Conservation (phyloP, 1,140 invertebrate species). For the Euglossa dilemma region DNA sequence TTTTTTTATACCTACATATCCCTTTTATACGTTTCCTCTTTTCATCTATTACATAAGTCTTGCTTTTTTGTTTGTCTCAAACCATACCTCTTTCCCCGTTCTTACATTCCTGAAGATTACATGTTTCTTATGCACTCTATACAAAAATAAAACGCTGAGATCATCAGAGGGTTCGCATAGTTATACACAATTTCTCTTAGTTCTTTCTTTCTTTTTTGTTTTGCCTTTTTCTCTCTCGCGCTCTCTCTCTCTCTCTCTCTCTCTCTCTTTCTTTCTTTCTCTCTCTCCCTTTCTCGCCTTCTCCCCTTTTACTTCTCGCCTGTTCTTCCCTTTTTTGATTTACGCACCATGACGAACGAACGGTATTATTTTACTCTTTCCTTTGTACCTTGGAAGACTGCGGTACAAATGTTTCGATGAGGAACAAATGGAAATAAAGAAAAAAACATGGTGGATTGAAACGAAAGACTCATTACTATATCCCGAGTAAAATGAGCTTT, state of each 20-base stretch:
- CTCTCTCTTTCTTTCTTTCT: conserved; percentile 49
- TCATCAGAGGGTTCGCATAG: conserved; percentile 74
- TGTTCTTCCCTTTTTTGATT: conserved; percentile 61
- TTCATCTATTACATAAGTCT: conserved; percentile 39
- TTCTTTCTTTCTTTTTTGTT: conserved; percentile 15
- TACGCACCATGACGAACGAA: conserved; percentile 57
- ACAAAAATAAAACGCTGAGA: conserved; percentile 81
- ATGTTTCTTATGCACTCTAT: conserved; percentile 74
- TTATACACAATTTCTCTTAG: conserved; percentile 69
- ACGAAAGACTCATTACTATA: conserved; percentile 23
- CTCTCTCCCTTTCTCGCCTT: conserved; percentile 45
- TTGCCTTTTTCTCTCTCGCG: neutral
- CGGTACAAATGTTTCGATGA: conserved; percentile 62
- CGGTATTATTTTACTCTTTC: conserved; percentile 48
- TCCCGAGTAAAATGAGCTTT: conserved; percentile 1
- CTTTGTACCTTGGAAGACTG: conserved; percentile 71
- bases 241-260: neutral
- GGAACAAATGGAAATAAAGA: conserved; percentile 31
- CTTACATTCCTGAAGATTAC: conserved; percentile 65
- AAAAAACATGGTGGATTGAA: neutral
- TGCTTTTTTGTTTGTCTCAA: conserved; percentile 5
- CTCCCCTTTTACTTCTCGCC: conserved; percentile 32
- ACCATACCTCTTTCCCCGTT: conserved; percentile 30
- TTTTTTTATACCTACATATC: conserved; percentile 60
- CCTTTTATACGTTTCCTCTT: conserved; percentile 43